phyloP scores from a whole-genome alignment of 2,888 invertebrate genomes.

The Nephrotoma flavescens region DNA sequence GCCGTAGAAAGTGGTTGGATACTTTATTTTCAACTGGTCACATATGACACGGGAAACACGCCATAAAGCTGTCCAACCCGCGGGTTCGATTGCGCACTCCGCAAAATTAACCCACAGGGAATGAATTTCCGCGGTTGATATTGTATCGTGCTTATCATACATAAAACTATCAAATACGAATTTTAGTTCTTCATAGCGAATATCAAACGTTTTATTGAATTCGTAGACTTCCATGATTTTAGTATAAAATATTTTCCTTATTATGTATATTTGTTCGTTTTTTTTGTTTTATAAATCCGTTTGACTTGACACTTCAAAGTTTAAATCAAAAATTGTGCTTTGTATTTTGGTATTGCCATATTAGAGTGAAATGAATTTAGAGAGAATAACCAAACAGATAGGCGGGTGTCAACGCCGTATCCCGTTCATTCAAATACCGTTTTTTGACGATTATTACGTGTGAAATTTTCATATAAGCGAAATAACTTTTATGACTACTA shows the following conservation, averaged over 20 bases:
- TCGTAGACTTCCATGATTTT: neutral
- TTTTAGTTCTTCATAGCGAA: neutral
- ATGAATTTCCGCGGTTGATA: constrained; percentile 25
- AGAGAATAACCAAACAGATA: neutral
- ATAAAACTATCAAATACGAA: neutral
- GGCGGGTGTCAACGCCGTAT: too few species aligned
- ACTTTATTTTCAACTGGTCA: constrained; percentile 40
- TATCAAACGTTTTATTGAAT: neutral
- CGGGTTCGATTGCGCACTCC: constrained; percentile 39
- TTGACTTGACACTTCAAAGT: neutral
- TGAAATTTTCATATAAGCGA: too few species aligned
- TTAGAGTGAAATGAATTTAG: neutral
- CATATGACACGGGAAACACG: constrained; percentile 42
- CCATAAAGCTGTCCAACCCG: constrained; percentile 45
- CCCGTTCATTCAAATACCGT: too few species aligned
- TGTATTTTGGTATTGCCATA: neutral
- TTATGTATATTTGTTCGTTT: neutral
- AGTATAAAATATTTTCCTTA: neutral
- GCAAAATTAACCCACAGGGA: constrained; percentile 40
- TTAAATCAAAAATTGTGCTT: neutral
- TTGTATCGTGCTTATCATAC: neutral
- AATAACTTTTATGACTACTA: too few species aligned
- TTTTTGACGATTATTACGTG: too few species aligned
- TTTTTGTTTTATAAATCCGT: neutral
- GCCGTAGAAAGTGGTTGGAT: constrained; percentile 42